Evolutionary conservation across 30 jellyfish, hydroid and myxozoan genomes (phyloP).

Genomic region (Morbakka virulenta): DNA sequence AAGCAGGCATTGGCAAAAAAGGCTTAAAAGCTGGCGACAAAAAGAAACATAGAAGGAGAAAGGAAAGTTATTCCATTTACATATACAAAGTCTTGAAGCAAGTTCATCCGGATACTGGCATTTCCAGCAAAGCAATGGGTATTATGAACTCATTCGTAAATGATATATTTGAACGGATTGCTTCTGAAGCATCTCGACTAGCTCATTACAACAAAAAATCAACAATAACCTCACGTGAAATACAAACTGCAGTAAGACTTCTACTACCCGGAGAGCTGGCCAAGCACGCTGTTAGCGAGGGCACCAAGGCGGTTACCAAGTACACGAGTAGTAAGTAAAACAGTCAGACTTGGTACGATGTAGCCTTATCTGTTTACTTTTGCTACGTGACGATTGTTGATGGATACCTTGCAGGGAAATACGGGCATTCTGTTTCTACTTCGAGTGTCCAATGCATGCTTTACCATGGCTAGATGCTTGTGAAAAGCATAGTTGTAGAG

Average conservation of each 20-base stretch:
- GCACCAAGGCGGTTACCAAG: slow-evolving; percentile 97
- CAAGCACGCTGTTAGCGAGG: slow-evolving; percentile 94
- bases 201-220: slow-evolving; percentile 80
- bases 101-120: slow-evolving; percentile 97
- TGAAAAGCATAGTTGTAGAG: no score
- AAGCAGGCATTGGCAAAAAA: slow-evolving; percentile 69
- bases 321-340: slow-evolving; percentile 79
- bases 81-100: slow-evolving; percentile 94
- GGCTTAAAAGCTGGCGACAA: slow-evolving; percentile 46
- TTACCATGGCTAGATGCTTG: no score
- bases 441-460: no score
- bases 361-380: no score
- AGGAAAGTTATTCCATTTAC: slow-evolving; percentile 84
- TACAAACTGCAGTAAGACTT: slow-evolving; percentile 91
- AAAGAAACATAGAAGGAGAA: slow-evolving; percentile 50
- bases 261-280: slow-evolving; percentile 96
- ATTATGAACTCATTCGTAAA: slow-evolving; percentile 95
- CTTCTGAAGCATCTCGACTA: slow-evolving; percentile 95
- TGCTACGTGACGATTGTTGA: no score
- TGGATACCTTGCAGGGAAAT: no score
- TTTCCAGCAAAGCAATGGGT: slow-evolving; percentile 95
- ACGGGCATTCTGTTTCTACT: no score
- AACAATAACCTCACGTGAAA: slow-evolving; percentile 86
- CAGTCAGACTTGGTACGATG: background rate
- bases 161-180: slow-evolving; percentile 95